These are phyloP conservation scores for Cyclopterus lumpus DNA, from an alignment of 2,797 vertebrate genomes.

Conservation along the genomic window DNA sequence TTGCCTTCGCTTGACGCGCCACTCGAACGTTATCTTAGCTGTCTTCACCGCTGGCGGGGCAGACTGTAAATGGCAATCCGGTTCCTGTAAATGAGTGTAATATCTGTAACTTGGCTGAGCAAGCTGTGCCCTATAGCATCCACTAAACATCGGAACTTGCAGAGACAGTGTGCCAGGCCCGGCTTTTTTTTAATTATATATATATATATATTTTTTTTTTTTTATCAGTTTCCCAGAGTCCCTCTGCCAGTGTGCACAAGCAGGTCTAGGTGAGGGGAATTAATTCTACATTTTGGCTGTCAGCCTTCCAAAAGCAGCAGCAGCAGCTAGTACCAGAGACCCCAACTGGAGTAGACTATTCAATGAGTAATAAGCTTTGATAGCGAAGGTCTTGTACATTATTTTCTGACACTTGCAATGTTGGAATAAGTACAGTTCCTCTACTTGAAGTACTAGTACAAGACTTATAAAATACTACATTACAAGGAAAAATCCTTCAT, in stretches of 20 bases:
- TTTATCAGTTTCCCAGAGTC: conserved; percentile 51
- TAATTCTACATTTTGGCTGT: conserved; percentile 54
- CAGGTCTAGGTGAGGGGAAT: conserved; percentile 62
- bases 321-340: conserved; percentile 31
- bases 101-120: conserved; percentile 65
- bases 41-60: conserved; percentile 50
- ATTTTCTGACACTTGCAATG: neutral
- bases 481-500: neutral
- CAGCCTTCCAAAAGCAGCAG: conserved; percentile 34
- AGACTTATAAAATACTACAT: neutral
- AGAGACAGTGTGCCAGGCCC: conserved; percentile 51
- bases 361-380: conserved; percentile 26
- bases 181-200: too few species aligned
- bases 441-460: neutral
- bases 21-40: conserved; percentile 60
- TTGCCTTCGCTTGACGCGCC: conserved; percentile 47
- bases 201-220: too few species aligned
- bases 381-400: neutral
- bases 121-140: conserved; percentile 56
- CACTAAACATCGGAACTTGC: conserved; percentile 58
- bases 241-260: conserved; percentile 41
- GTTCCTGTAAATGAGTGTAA: conserved; percentile 62
- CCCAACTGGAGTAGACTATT: conserved; percentile 8
- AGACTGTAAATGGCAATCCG: conserved; percentile 63
- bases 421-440: neutral